Conservation (phyloP, 2,113 vertebrate genomes). For the Picathartes gymnocephalus region DNA sequence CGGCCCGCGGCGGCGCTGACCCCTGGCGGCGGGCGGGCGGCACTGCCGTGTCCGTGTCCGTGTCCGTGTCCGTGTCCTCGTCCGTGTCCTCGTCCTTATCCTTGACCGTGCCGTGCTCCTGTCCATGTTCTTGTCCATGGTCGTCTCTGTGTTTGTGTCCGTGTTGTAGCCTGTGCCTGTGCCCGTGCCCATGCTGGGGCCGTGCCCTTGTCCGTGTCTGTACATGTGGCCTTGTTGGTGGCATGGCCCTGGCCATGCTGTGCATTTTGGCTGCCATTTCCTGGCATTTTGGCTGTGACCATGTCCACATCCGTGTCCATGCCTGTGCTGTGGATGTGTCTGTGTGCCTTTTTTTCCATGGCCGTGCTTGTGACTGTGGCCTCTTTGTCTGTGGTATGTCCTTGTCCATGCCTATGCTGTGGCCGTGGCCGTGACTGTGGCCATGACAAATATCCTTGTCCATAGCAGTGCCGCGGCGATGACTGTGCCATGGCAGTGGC, state of each 20-base stretch:
- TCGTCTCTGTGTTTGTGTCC: neutral
- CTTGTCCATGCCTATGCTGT: neutral
- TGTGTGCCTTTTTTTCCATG: neutral
- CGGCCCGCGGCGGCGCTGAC: neutral
- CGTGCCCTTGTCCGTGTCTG: neutral
- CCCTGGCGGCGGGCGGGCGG: neutral
- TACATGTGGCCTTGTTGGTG: neutral
- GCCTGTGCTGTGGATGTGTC: neutral
- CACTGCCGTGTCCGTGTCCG: neutral
- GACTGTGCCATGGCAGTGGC: neutral
- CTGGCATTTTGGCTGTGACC: neutral
- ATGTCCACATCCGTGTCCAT: neutral
- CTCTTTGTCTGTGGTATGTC: neutral
- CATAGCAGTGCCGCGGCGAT: too few relatives aligned
- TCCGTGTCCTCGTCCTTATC: neutral
- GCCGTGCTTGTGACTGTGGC: neutral
- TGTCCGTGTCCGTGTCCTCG: neutral
- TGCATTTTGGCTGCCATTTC: too few relatives aligned
- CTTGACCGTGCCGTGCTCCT: neutral
- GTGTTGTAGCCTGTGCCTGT: neutral
- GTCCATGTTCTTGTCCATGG: neutral
- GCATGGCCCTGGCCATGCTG: neutral
- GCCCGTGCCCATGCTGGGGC: neutral
- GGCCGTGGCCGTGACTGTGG: neutral
- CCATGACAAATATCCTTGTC: neutral